Evolutionary conservation across 2,797 vertebrate genomes (phyloP).

Genomic region (Xenops minutus): DNA sequence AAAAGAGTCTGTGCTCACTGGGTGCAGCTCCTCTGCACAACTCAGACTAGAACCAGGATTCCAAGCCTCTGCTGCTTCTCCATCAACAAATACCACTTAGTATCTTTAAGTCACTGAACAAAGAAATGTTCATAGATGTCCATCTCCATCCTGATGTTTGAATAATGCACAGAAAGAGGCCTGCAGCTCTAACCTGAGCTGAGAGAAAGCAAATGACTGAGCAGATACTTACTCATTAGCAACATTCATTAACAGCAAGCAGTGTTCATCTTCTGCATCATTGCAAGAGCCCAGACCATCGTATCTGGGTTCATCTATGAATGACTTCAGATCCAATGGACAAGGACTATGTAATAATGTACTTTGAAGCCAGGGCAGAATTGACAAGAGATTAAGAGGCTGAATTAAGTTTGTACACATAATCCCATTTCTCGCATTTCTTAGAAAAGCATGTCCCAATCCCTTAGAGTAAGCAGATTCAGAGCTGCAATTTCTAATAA

Average conservation of each 20-base stretch:
- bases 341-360: not conserved
- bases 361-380: not conserved
- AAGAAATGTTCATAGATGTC: not conserved
- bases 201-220: not conserved
- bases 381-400: not conserved
- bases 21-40: not conserved
- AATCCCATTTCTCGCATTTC: not conserved
- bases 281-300: not conserved
- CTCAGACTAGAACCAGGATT: not conserved
- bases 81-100: not conserved
- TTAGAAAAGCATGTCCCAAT: not conserved
- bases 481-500: not conserved
- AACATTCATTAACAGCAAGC: not conserved
- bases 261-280: not conserved
- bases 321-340: not conserved
- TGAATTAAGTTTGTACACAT: not conserved
- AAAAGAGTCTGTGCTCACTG: not conserved
- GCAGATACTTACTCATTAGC: accelerated
- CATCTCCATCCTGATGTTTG: not conserved
- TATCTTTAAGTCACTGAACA: not conserved
- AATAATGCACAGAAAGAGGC: not conserved
- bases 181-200: not conserved
- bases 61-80: not conserved
- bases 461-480: not conserved
- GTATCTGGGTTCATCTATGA: not conserved